Evolutionary conservation across 2,113 vertebrate species (phyloP).

Genomic region (Rhea americana): DNA sequence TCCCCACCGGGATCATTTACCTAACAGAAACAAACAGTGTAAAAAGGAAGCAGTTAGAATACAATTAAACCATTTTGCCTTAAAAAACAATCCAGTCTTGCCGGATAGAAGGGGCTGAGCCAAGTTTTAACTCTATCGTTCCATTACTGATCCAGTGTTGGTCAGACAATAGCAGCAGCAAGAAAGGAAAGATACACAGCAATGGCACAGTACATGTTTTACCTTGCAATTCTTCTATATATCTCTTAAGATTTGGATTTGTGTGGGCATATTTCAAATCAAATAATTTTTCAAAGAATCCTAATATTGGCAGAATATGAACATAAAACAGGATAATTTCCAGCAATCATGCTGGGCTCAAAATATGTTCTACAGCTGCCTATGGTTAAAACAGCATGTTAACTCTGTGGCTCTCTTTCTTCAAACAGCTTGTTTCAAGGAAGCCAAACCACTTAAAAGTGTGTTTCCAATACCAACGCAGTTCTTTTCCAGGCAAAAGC

Average conservation of each 20-base stretch:
- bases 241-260: not conserved
- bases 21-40: constrained; percentile 48
- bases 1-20: constrained; percentile 15
- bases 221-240: not conserved
- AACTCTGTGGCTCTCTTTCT: not conserved
- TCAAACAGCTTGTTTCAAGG: constrained; percentile 3
- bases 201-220: not conserved
- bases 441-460: not conserved
- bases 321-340: not conserved
- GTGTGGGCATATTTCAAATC: not conserved
- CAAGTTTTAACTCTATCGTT: constrained; percentile 42
- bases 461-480: not conserved
- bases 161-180: not conserved
- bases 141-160: not conserved
- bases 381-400: not conserved
- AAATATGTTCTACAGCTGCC: constrained; percentile 9
- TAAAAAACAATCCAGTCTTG: constrained; percentile 23
- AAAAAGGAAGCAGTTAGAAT: constrained; percentile 55
- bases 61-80: constrained; percentile 8
- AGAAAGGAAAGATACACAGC: not conserved
- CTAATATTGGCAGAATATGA: not conserved
- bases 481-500: not conserved
- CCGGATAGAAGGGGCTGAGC: not conserved
- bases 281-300: not conserved
- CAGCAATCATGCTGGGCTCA: not conserved